These are phyloP conservation scores for Sylvilagus floridanus DNA, from an alignment of 2,797 vertebrate species.

Conservation along the genomic window DNA sequence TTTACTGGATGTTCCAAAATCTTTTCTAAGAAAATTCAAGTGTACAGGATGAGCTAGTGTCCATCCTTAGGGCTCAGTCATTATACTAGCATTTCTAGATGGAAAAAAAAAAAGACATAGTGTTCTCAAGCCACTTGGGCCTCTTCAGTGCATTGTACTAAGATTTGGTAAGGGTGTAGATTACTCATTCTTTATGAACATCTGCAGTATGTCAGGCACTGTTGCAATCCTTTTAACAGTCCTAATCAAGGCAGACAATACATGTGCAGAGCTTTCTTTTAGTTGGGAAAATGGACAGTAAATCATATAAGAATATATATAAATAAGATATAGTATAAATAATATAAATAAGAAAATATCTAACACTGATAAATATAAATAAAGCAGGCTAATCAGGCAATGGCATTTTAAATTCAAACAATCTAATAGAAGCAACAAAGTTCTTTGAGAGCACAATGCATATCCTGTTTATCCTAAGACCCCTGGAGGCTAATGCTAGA, in stretches of 20 bases:
- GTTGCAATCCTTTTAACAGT: not conserved
- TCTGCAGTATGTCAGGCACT: not conserved
- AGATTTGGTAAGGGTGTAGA: not conserved
- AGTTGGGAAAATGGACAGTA: not conserved
- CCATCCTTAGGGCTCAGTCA: not conserved
- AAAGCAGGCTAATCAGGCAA: not conserved
- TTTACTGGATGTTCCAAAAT: slow-evolving; percentile 56
- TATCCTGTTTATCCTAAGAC: slow-evolving; percentile 14
- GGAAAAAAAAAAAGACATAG: not conserved
- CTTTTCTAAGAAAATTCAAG: slow-evolving; percentile 48
- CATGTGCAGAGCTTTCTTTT: not conserved
- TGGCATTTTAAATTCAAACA: slow-evolving; percentile 54
- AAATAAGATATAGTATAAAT: too few species aligned
- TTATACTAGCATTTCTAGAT: slow-evolving; percentile 1
- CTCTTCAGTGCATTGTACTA: not conserved
- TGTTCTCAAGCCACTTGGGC: not conserved
- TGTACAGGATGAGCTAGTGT: not conserved
- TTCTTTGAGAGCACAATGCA: not conserved
- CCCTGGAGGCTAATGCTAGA: not conserved
- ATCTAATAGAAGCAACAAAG: not conserved
- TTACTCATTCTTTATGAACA: slow-evolving; percentile 15
- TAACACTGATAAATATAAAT: slow-evolving; percentile 12
- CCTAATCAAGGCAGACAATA: not conserved
- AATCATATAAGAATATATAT: not conserved
- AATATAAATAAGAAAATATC: slow-evolving; percentile 12